Conservation (phyloP, 2,797 vertebrate species). For the Diceros bicornis region DNA sequence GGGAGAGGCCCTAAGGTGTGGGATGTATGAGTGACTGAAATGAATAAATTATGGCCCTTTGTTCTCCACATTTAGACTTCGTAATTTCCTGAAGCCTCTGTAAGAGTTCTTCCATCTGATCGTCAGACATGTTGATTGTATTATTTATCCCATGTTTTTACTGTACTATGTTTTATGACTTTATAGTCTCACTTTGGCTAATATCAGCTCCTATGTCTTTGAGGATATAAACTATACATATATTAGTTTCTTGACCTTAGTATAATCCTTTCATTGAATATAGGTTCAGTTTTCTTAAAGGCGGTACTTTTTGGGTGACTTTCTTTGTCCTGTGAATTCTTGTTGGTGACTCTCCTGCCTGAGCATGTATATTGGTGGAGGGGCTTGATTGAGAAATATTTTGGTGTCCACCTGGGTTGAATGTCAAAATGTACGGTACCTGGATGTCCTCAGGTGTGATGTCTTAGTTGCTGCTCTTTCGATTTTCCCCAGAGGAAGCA, state of each 20-base stretch:
- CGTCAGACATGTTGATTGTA: background rate
- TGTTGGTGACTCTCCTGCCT: background rate
- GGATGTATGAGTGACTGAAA: background rate
- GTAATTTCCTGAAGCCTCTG: background rate
- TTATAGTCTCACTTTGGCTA: background rate
- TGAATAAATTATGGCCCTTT: background rate
- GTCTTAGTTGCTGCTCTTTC: background rate
- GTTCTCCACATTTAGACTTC: background rate
- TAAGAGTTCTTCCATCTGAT: background rate
- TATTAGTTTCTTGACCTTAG: background rate
- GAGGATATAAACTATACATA: background rate
- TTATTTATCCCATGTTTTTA: background rate
- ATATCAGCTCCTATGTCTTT: background rate
- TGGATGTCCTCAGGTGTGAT: background rate
- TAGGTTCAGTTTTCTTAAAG: background rate
- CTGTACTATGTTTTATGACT: background rate
- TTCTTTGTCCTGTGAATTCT: background rate
- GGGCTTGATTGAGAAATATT: too few relatives aligned
- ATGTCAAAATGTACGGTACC: too few relatives aligned
- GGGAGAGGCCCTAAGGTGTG: background rate
- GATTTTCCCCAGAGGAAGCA: background rate
- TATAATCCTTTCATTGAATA: background rate
- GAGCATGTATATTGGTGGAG: background rate
- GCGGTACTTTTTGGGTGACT: background rate
- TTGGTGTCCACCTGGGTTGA: background rate